Evolutionary conservation across 2,888 invertebrate genomes (phyloP), one percentile per base, ranked within the genome.

Genomic region (Antitype chi): DNA sequence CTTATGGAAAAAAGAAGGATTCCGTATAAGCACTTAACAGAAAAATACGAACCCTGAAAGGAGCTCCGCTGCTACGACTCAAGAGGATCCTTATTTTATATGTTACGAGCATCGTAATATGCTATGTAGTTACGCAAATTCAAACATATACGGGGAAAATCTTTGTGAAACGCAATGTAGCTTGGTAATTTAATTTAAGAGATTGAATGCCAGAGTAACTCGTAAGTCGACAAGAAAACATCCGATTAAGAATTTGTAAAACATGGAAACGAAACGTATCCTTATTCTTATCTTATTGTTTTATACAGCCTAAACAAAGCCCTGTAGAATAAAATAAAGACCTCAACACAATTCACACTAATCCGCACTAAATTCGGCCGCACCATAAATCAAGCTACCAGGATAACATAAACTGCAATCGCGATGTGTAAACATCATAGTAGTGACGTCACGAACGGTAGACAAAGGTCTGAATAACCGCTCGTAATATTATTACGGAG

Each of bases 401-500:
- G 62, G 83, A 52, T 53, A 68, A 72, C 84, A 82, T 83, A 81
- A 86, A 87, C 80, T 74, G 67, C 85, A 78, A 86, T 87, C 84
- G 57, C 73, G 77, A 81, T 82, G 75, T 84, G 79, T 81, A 81
- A 84, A 90, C 85, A 81, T 87, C 81, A 79, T 77, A 85, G 82
- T 78, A 81, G 78, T 82, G 79, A 83, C 84, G 80, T 75, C 81
- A 84, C 73, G 78, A 81, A 77, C 82, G 80, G 78, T 78, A 84
- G 84, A 88, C 85, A 87, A 89, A 89, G 89, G 87, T 87, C 86
- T 88, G 85, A 88, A 89, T 87, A 88, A 87, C 85, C 86, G 83
- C 84, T 87, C 82, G 80, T 84, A 89, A 85, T 90, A 91, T 90
- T 90, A 91, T 87, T 90, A 90, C 88, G 82, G 77, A 84, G 84